These are phyloP conservation scores for Aythya baeri DNA, from an alignment of 2,113 vertebrate genomes.

Conservation along the genomic window DNA sequence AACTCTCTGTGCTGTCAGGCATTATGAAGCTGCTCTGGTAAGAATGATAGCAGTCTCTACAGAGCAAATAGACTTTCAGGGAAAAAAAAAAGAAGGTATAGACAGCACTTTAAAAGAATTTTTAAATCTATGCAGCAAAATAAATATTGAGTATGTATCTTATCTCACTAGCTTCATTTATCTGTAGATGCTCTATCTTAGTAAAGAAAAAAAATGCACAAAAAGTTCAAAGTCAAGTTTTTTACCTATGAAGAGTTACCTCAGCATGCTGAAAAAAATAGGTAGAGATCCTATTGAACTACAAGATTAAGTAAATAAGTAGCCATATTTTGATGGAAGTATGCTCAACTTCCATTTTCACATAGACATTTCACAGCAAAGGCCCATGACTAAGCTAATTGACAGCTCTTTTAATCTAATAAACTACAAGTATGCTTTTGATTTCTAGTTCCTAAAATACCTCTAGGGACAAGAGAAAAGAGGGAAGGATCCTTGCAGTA, in stretches of 20 bases:
- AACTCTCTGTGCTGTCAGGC: background rate
- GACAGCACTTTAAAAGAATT: background rate
- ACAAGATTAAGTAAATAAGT: background rate
- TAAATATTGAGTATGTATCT: background rate
- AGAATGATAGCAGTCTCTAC: background rate
- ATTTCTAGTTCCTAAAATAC: constrained; percentile 26
- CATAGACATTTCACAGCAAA: background rate
- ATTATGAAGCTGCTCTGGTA: background rate
- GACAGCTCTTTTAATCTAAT: constrained; percentile 66
- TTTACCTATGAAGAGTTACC: background rate
- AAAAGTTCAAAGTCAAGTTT: background rate
- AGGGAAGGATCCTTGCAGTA: background rate
- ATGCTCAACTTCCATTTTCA: background rate
- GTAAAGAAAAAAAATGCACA: background rate
- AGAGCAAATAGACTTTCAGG: background rate
- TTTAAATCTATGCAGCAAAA: background rate
- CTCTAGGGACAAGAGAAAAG: constrained; percentile 1
- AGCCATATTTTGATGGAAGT: background rate
- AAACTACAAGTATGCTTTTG: constrained; percentile 36
- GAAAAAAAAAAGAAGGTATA: background rate
- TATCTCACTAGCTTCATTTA: background rate
- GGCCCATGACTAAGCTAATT: constrained; percentile 50
- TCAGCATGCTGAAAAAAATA: background rate
- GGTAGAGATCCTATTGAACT: background rate
- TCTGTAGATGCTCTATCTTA: background rate